Base-by-base conservation (phyloP, 2,888 invertebrate genomes). In the Dynastes hyllus region DNA sequence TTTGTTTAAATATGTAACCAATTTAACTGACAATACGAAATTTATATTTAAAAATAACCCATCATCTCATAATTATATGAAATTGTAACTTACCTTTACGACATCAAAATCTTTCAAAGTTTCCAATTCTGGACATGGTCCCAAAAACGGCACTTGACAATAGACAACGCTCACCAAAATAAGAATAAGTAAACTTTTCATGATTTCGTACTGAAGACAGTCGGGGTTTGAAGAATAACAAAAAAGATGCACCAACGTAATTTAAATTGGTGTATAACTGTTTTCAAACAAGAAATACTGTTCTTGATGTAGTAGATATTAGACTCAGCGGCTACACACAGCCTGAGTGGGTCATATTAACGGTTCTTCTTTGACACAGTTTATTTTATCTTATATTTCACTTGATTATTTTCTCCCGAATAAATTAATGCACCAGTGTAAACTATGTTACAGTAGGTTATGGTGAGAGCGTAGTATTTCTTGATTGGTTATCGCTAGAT, bases 91-190 rank as follows among this genome's bases (percentile, higher is more conserved):
- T 80, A 82, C 82, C 78, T 58, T 79, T 82, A 92, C 91, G 90
- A 94, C 92, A 85, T 94, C 92, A 88, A 95, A 95, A 85, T 93
- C 92, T 0, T 92, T 89, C 93, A 94, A 94, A 0, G 94, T 92
- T 85, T 92, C 91, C 88, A 93, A 93, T 67, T 94, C 94, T 0
- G 95, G 95, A 85, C 95, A 95, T 90, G 93, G 94, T 84, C 95
- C 94, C 84, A 95, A 88, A 70, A 92, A 92, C 0, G 95, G 95
- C 81, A 95, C 92, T 90, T 95, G 95, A 63, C 66, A 55, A 8
- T 67, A 61, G 22, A 63, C 70, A n/a, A n/a, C 61, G 32, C 61
- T 22, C 27, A 58, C 66, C 13, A 77, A 70, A 40, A 71, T 32
- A 5, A 65, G 9, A n/a, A 79, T 13, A 70, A 78, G 2, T 61